These are phyloP conservation scores for Poeciliopsis presidionis DNA, from an alignment of 2,797 vertebrate genomes.

Conservation along the genomic window DNA sequence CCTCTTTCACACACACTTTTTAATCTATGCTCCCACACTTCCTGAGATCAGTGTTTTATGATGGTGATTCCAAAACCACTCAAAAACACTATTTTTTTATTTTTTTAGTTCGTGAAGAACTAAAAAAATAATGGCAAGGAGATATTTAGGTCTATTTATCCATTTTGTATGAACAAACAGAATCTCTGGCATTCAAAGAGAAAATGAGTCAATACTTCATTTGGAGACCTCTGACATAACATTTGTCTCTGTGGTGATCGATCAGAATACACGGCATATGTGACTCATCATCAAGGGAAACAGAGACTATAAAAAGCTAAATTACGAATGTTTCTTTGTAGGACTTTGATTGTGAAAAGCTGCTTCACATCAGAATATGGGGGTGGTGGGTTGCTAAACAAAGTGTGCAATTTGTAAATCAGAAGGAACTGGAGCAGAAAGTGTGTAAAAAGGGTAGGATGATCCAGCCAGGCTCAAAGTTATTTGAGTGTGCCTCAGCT, in stretches of 20 bases:
- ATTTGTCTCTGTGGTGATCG: constrained; percentile 54
- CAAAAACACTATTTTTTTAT: too few relatives aligned
- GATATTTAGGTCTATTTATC: background rate
- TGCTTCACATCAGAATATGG: constrained; percentile 56
- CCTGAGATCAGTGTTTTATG: too few relatives aligned
- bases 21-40: too few relatives aligned
- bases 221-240: constrained; percentile 52
- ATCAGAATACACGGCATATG: constrained; percentile 46
- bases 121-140: background rate
- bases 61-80: too few relatives aligned
- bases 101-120: too few relatives aligned
- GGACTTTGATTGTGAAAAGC: constrained; percentile 48
- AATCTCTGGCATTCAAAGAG: background rate
- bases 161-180: background rate
- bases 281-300: constrained; percentile 44
- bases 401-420: constrained; percentile 62
- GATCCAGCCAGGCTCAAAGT: constrained; percentile 37
- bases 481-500: constrained; percentile 28
- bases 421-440: constrained; percentile 39
- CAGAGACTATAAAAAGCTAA: constrained; percentile 32
- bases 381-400: constrained; percentile 31
- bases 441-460: constrained; percentile 21
- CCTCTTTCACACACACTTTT: too few relatives aligned
- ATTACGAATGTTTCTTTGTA: constrained; percentile 52
- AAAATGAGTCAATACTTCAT: constrained; percentile 55